Evolutionary conservation across 2,888 invertebrate species (phyloP).

Genomic region (Drosophila suboccidentalis): DNA sequence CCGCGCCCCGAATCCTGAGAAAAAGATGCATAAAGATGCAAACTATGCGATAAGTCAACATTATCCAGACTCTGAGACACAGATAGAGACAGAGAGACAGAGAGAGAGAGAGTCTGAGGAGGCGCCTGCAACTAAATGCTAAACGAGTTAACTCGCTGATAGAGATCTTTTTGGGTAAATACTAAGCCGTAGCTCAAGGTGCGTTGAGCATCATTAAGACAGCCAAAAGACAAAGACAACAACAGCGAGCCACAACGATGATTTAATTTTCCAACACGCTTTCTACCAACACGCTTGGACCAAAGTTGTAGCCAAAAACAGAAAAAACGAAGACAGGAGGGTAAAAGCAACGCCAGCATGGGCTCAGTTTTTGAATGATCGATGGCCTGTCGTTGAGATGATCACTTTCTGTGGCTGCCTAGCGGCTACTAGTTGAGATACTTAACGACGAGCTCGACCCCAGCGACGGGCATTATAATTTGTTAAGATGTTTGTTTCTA

Average conservation of each 20-base stretch:
- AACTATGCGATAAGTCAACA: conserved; percentile 64
- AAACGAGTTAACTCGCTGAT: conserved; percentile 84
- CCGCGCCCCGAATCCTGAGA: conserved; percentile 60
- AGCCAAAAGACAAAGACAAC: conserved; percentile 41
- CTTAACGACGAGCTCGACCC: conserved; percentile 59
- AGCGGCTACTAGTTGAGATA: conserved; percentile 82
- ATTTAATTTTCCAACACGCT: conserved; percentile 82
- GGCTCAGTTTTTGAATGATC: conserved; percentile 65
- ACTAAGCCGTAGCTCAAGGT: conserved; percentile 74
- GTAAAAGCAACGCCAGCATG: conserved; percentile 61
- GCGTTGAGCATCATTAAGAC: conserved; percentile 76
- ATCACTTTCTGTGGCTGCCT: conserved; percentile 81
- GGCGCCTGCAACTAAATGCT: conserved; percentile 84
- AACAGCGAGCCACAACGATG: conserved; percentile 66
- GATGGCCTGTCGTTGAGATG: conserved; percentile 81
- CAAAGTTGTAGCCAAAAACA: conserved; percentile 51
- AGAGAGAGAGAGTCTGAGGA: neutral
- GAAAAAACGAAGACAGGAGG: conserved; percentile 1
- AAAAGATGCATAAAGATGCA: conserved; percentile 66
- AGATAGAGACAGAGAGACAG: neutral
- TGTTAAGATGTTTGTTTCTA: conserved; percentile 76
- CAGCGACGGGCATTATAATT: conserved; percentile 64
- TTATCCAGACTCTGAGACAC: conserved; percentile 19
- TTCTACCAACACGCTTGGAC: conserved; percentile 56
- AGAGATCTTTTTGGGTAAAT: conserved; percentile 77